Evolutionary conservation across 2,113 vertebrate species (phyloP), one percentile per base, ranked within the genome.

Genomic region (Atlantisia rogersi): DNA sequence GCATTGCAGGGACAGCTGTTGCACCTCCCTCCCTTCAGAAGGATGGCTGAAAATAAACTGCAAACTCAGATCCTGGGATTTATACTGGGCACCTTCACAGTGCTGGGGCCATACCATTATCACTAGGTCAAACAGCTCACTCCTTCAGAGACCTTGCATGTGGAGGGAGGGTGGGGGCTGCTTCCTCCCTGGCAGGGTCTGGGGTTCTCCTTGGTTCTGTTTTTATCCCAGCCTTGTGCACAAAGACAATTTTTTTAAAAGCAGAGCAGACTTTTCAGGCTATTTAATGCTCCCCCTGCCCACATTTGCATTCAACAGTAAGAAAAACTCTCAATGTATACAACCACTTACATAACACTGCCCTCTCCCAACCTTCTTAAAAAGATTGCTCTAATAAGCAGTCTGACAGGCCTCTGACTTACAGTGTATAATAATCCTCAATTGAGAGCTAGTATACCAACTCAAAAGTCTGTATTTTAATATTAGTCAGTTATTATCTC

Each of bases 41-140:
- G 92, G 78, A 76, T 70, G 59, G 92, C 96, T 93, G 91, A 97
- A 97, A 97, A 95, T 96, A 97, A 96, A 89, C 95, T 17, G 44
- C 88, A 92, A 70, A 52, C 78, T 88, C 95, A 95, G 90, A 91
- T 5, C 86, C 62, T 77, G 62, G 96, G 94, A 94, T 86, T 94
- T 88, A 40, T 42, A 28, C 88, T 42, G 88, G 86, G 65, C 91
- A 96, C 70, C 44, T 88, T 93, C 94, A 37, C 44, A 0, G 0
- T 15, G 60, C 83, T 53, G 83, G 48, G 80, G 88, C 92, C 74
- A 32, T 21, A 76, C 85, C 78, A 65, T 8, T 18, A 55, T 21
- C 90, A 64, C 26, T 5, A 35, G 76, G 86, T 93, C 95, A 90
- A 86, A 74, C 1, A 0, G 22, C 8, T 88, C 28, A 10, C 64